Conservation (phyloP, 2,888 invertebrate genomes). For the Oscheius onirici region DNA sequence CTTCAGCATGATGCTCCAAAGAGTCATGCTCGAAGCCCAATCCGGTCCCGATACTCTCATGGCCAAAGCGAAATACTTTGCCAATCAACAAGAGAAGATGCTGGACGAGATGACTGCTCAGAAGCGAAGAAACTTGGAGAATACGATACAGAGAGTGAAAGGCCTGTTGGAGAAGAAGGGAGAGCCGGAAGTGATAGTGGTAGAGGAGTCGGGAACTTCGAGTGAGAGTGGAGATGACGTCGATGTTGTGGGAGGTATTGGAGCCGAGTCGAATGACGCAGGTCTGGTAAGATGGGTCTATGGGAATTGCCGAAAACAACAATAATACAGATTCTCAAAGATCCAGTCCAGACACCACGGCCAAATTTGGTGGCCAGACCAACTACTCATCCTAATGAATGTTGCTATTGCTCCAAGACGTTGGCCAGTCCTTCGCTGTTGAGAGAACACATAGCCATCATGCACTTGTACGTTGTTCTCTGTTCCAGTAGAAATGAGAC, state of each 20-base stretch:
- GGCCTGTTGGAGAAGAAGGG: neutral
- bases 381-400: constrained; percentile 19
- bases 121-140: constrained; percentile 20
- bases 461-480: constrained; percentile 21
- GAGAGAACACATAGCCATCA: constrained; percentile 29
- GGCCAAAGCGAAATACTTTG: neutral
- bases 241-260: constrained; percentile 26
- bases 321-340: neutral
- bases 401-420: constrained; percentile 13
- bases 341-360: neutral
- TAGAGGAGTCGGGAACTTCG: neutral
- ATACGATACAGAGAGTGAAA: constrained; percentile 7
- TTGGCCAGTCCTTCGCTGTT: constrained; percentile 26
- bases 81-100: neutral
- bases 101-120: neutral
- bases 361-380: neutral
- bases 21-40: constrained; percentile 16
- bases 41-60: neutral
- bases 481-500: neutral
- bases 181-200: neutral
- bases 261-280: neutral
- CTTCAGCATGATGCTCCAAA: constrained; percentile 22
- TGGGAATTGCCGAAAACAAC: neutral
- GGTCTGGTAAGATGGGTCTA: too few relatives aligned
- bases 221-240: constrained; percentile 21